Base-by-base conservation (phyloP, 2,888 invertebrate genomes). In the Machimus rusticus region DNA sequence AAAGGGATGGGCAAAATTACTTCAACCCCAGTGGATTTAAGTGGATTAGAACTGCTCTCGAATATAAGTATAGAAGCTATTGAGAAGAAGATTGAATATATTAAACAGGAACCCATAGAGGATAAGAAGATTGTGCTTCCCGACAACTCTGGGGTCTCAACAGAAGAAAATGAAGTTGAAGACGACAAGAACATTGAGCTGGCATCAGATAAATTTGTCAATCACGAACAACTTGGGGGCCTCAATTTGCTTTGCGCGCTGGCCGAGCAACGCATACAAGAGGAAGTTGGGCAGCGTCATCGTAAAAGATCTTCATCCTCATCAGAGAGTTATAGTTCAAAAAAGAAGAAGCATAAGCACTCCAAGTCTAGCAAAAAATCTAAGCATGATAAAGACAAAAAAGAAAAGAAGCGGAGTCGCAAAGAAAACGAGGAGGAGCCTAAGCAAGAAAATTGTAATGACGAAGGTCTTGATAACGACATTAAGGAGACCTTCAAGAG, bases 31-130 rank as follows among this genome's bases (percentile, higher is more conserved):
- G 95, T 96, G 0, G 97, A 97, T 91, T 93, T 97, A 8, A 97
- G 96, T 89, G 97, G 97, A 0, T 92, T 98, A 46, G 97, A 97
- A 91, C 92, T 97, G 66, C 92, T 97, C 34, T 97, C 97, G 0
- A 97, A 97, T 90, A 92, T 92, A n/a, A 97, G 97, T 91, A 97
- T 97, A 88, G 96, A 96, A 87, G 96, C 96, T 90, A 95, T 96
- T 89, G 91, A 90, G 28, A 89, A 88, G 81, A 91, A 90, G 79
- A 82, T 89, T 28, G 89, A 92, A 55, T 89, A 90, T 1, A 93
- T 93, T 9, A 93, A 92, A 79, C 91, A 92, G 88, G 91, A 92
- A 87, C 89, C 89, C 9, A 46, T 89, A 9, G 89, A 89, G 8
- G 88, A 89, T 23, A 89, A 87, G 55, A 79, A 87, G n/a, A 87